phyloP scores from a whole-genome alignment of 1,140 invertebrate species.

The Heliconius congener region DNA sequence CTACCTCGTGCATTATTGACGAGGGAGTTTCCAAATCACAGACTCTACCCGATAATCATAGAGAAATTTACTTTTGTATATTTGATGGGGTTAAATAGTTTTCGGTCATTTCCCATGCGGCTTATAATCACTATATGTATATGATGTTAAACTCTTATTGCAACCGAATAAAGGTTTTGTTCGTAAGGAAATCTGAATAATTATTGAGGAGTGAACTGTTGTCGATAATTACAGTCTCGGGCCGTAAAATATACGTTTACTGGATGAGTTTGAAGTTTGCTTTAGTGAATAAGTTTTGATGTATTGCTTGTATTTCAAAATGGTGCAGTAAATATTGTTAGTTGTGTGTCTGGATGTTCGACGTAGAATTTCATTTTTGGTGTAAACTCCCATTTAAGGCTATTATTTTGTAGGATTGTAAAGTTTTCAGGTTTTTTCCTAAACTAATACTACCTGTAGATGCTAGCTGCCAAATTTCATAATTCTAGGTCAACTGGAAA shows the following conservation, averaged over 20 bases:
- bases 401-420: too few relatives aligned
- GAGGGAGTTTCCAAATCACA: slow-evolving; percentile 67
- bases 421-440: too few relatives aligned
- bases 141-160: slow-evolving; percentile 37
- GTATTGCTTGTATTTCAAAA: slow-evolving; percentile 9
- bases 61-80: slow-evolving; percentile 68
- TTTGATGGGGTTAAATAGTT: slow-evolving; percentile 72
- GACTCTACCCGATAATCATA: slow-evolving; percentile 63
- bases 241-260: slow-evolving; percentile 31
- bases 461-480: too few relatives aligned
- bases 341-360: not conserved
- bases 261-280: slow-evolving; percentile 6
- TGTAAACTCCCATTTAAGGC: too few relatives aligned
- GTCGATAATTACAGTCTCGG: slow-evolving; percentile 66
- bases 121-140: slow-evolving; percentile 51
- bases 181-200: slow-evolving; percentile 41
- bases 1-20: slow-evolving; percentile 52
- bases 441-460: too few relatives aligned
- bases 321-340: not conserved
- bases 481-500: too few relatives aligned
- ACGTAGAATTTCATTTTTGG: not conserved
- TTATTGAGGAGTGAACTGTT: slow-evolving; percentile 70
- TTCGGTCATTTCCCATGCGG: slow-evolving; percentile 70
- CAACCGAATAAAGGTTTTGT: slow-evolving; percentile 36
- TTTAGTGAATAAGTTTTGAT: slow-evolving; percentile 12